Conservation (phyloP, 2,888 invertebrate genomes). For the Pterostichus madidus region DNA sequence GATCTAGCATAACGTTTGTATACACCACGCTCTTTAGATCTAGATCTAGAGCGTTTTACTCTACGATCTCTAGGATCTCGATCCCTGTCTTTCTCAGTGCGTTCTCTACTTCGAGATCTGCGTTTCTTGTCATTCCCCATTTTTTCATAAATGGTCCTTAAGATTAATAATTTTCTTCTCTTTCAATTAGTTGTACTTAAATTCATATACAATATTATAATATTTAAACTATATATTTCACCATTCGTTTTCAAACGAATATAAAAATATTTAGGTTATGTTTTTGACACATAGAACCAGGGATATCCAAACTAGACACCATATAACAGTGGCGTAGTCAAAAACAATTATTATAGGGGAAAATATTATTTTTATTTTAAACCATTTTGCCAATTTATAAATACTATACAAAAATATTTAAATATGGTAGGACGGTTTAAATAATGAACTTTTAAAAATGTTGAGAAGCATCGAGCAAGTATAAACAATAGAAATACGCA, state of each 20-base stretch:
- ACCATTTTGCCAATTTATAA: too few relatives aligned
- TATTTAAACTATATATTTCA: not conserved
- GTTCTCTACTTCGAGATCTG: constrained; percentile 76
- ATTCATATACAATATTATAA: constrained; percentile 6
- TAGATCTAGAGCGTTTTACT: constrained; percentile 74
- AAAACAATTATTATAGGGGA: not conserved
- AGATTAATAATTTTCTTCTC: not conserved
- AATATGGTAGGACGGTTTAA: too few relatives aligned
- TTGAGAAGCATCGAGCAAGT: not conserved
- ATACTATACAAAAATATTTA: too few relatives aligned
- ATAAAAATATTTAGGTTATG: constrained; percentile 14
- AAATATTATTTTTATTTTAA: not conserved
- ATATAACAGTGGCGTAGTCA: constrained; percentile 1
- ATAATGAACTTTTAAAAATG: too few relatives aligned
- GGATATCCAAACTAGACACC: not conserved
- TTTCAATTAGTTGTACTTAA: not conserved
- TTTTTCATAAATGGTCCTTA: not conserved
- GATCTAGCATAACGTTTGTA: constrained; percentile 73
- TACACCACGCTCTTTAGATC: constrained; percentile 74
- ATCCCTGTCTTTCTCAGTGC: constrained; percentile 69
- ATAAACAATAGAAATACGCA: constrained; percentile 12
- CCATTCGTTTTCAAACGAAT: constrained; percentile 12
- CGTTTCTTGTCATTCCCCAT: constrained; percentile 76
- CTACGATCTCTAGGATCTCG: constrained; percentile 72
- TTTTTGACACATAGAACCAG: constrained; percentile 14